Conservation (phyloP, 2,113 vertebrate species). For the Camelus bactrianus region DNA sequence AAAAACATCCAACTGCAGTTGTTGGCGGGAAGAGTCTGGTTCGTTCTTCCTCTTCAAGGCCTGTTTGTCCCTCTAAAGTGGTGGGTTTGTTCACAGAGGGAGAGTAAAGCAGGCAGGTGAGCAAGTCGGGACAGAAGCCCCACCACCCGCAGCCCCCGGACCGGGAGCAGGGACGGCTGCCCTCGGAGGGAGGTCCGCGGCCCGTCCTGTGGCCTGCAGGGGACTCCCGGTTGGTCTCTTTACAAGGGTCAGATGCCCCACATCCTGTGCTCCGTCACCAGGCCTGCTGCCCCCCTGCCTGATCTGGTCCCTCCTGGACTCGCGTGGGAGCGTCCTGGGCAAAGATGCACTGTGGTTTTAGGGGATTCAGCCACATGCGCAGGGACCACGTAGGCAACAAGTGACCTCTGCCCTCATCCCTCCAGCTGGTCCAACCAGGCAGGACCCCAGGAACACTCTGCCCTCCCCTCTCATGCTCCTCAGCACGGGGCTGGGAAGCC, state of each 20-base stretch:
- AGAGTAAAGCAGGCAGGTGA: not conserved
- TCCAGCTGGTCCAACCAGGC: too few relatives aligned
- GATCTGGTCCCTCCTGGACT: accelerated
- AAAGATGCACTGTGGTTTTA: accelerated
- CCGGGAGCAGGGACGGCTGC: not conserved
- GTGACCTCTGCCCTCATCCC: too few relatives aligned
- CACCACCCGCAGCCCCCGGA: not conserved
- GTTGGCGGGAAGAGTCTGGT: not conserved
- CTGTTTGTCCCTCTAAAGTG: not conserved
- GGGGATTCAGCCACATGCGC: too few relatives aligned
- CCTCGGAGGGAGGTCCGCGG: accelerated
- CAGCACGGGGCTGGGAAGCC: not conserved
- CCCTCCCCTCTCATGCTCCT: not conserved
- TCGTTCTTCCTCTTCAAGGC: not conserved
- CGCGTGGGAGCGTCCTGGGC: accelerated
- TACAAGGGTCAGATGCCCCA: not conserved
- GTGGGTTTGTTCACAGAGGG: not conserved
- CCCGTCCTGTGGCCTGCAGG: accelerated
- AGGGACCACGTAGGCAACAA: accelerated
- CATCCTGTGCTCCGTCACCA: too few relatives aligned
- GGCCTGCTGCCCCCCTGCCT: accelerated
- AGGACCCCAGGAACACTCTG: not conserved
- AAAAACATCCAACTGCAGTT: not conserved
- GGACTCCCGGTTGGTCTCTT: accelerated
- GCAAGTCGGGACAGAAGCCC: not conserved